A percentile compares a stretch with the other conserved stretches of the same genome.
Conservation (phyloP, 2,113 vertebrate genomes). For the Lagenorhynchus albirostris region DNA sequence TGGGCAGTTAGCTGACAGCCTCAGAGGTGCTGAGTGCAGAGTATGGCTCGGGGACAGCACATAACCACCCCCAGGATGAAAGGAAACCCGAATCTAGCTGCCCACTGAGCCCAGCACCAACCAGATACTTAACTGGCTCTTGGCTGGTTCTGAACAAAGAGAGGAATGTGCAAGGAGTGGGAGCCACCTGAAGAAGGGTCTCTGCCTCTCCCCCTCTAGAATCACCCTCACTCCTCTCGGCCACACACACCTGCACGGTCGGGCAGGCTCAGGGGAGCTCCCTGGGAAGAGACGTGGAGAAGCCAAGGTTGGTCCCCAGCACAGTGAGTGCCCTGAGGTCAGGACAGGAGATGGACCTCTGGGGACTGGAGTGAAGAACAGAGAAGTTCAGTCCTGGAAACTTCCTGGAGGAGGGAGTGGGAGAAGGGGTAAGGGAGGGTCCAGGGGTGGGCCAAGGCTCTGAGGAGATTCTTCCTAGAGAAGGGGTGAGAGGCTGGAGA, state of each 20-base stretch:
- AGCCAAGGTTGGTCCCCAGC: not conserved
- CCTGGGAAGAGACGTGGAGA: not conserved
- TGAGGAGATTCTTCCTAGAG: not conserved
- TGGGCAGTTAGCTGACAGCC: not conserved
- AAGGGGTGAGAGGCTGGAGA: not conserved
- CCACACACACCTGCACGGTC: not conserved
- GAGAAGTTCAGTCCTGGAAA: not conserved
- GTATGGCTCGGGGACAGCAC: too few relatives aligned
- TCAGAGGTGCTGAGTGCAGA: not conserved
- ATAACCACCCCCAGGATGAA: not conserved
- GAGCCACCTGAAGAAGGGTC: not conserved
- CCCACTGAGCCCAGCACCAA: not conserved
- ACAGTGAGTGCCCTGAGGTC: not conserved
- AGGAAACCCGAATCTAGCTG: rapidly evolving
- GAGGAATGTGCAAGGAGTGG: not conserved
- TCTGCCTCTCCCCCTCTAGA: not conserved
- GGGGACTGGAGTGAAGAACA: not conserved
- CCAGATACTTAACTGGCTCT: not conserved
- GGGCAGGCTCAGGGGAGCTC: not conserved
- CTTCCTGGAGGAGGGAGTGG: not conserved
- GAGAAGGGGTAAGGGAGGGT: too few relatives aligned
- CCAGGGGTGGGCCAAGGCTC: not conserved
- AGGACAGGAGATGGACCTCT: not conserved
- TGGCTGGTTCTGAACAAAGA: not conserved
- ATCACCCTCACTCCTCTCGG: not conserved